Base-by-base conservation (phyloP, 2,888 invertebrate genomes). In the Perithous albicinctus region DNA sequence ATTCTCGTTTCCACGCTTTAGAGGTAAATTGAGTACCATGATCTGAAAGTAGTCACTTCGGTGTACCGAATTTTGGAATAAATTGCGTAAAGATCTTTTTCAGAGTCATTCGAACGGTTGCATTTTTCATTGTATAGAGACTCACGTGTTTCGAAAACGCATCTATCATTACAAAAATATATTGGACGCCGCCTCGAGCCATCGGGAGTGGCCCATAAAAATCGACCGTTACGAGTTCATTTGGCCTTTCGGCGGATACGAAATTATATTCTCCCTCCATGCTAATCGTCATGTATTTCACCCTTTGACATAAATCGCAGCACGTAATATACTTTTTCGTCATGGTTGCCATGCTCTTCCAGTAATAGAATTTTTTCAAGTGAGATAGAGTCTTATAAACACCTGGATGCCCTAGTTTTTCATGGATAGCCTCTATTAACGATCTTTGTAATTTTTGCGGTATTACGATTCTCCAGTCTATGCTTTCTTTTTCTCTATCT, bases 271-370 rank as follows among this genome's bases (percentile, higher is more conserved):
- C 6, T 1, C 77, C 56, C 20, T 77, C 66, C 69, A 67, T 80
- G 0, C 20, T 3, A 0, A 35, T 5, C n/a, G 64, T 67, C 0
- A 20, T 2, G 18, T 66, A 18, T 43, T 80, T 76, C 0, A 69
- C 59, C 4, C 77, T 10, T 32, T 82, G 80, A 29, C 80, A 83
- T 18, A 80, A 3, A 10, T 83, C 80, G 12, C 78, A 78, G 3
- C 72, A 59, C 3, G 59, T 4, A 3, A 83, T 43, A 2, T 38
- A 46, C 18, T 56, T 56, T 41, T 80, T 83, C 4, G 70, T 46
- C 6, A 66, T 29, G 8, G 12, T 20, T 1, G 29, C 18, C 54
- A 80, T 61, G 0, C 32, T 26, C 6, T 63, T 61, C 78, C 77
- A 80, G 38, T 61, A 75, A 23, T 83, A 78, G 20, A 51, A 79